A percentile compares a stretch with the other conserved stretches of the same genome.
phyloP scores from a whole-genome alignment of 1,140 invertebrate genomes.

The Doryteuthis pealeii region DNA sequence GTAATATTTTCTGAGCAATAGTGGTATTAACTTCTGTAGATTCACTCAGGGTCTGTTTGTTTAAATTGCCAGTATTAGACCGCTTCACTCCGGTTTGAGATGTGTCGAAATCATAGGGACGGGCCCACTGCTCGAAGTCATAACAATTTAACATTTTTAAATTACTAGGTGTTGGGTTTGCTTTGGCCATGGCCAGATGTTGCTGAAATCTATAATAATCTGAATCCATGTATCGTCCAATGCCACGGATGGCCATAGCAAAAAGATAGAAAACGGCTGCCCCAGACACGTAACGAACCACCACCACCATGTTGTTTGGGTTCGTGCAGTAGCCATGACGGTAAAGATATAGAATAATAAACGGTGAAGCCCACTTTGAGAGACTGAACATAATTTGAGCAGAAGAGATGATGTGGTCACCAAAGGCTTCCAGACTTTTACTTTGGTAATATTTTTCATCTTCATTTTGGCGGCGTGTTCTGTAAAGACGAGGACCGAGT shows the following conservation, averaged over 20 bases:
- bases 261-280: neutral
- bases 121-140: constrained; percentile 1
- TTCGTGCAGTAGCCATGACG: neutral
- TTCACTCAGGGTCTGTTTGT: neutral
- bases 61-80: neutral
- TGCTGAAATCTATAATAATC: neutral
- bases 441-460: neutral
- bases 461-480: neutral
- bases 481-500: constrained; percentile 1
- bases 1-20: neutral
- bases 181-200: neutral
- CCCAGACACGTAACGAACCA: neutral
- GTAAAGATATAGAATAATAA: constrained; percentile 1
- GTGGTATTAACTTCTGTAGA: neutral
- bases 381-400: neutral
- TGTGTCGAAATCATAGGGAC: neutral
- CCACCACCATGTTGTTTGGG: neutral
- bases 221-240: neutral
- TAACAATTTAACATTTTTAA: constrained; percentile 7
- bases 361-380: constrained; percentile 4
- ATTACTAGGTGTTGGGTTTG: neutral
- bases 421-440: neutral
- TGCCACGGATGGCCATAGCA: neutral
- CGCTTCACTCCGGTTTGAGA: neutral
- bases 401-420: constrained; percentile 2